Percentiles rank a stretch among this genome's conserved stretches.
These are phyloP conservation scores for Molorchus minor DNA, from an alignment of 2,888 invertebrate genomes.

Conservation along the genomic window DNA sequence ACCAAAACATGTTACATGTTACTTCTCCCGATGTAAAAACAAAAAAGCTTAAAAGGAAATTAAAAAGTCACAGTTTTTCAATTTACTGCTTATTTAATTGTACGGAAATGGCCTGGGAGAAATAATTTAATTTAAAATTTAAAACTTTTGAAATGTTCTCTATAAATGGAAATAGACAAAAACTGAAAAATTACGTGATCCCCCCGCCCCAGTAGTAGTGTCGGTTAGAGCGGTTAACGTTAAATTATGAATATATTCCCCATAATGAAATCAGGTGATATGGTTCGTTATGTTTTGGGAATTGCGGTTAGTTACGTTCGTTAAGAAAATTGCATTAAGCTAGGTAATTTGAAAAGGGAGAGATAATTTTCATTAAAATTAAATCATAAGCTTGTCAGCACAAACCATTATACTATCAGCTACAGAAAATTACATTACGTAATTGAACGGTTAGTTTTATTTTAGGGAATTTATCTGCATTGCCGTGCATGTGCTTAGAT, in stretches of 20 bases:
- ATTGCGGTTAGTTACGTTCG: slow-evolving; percentile 52
- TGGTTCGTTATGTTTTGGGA: slow-evolving; percentile 26
- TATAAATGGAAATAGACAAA: not conserved
- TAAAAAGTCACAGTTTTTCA: no score
- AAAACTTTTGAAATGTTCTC: not conserved
- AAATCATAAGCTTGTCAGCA: slow-evolving; percentile 45
- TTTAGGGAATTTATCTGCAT: not conserved
- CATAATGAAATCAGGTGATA: slow-evolving; percentile 13
- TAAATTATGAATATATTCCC: not conserved
- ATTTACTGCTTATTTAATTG: no score
- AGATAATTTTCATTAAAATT: slow-evolving; percentile 52
- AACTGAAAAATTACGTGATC: not conserved
- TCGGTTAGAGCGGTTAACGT: no score
- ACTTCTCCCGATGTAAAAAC: no score
- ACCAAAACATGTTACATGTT: no score
- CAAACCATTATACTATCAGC: slow-evolving; percentile 15
- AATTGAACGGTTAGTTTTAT: slow-evolving; percentile 3
- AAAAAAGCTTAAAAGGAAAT: no score
- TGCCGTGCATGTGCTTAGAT: not conserved
- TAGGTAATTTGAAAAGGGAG: slow-evolving; percentile 52
- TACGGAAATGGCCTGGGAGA: not conserved
- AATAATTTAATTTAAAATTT: not conserved
- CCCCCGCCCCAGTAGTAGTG: no score
- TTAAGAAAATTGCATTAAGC: slow-evolving; percentile 55
- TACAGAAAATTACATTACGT: slow-evolving; percentile 5